phyloP scores from a whole-genome alignment of 2,113 vertebrate genomes.

The Melanerpes aurifrons region DNA sequence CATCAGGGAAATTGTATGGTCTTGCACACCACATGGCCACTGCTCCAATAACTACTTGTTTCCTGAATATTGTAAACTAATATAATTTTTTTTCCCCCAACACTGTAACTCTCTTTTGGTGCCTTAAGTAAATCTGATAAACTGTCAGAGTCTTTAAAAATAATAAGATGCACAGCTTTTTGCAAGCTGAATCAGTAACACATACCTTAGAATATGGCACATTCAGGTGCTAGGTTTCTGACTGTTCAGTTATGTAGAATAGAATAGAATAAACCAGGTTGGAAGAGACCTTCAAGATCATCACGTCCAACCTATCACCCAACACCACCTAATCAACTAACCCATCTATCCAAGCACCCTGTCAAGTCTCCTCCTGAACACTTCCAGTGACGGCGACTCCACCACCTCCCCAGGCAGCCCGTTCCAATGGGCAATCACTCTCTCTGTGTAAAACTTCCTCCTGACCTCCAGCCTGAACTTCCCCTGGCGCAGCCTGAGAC shows the following conservation, averaged over 20 bases:
- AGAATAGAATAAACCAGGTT: too few relatives aligned
- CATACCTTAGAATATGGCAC: neutral
- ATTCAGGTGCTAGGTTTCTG: neutral
- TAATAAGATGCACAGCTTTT: neutral
- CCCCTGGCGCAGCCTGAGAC: too few relatives aligned
- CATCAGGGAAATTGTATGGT: neutral
- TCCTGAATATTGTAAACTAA: neutral
- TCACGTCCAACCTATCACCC: too few relatives aligned
- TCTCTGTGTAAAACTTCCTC: too few relatives aligned
- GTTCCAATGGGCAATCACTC: too few relatives aligned
- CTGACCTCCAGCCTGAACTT: too few relatives aligned
- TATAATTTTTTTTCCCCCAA: neutral
- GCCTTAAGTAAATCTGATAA: neutral
- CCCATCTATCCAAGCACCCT: too few relatives aligned
- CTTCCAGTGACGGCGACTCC: too few relatives aligned
- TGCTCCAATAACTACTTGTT: neutral
- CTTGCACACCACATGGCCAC: neutral
- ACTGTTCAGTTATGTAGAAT: constrained; percentile 1
- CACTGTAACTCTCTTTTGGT: neutral
- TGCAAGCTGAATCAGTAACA: neutral
- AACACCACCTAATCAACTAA: too few relatives aligned
- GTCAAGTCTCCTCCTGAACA: too few relatives aligned
- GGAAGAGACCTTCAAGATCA: too few relatives aligned
- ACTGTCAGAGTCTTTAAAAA: neutral
- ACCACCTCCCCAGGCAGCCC: too few relatives aligned